Conservation (phyloP, 2,797 vertebrate species). For the Acanthis flammea region DNA sequence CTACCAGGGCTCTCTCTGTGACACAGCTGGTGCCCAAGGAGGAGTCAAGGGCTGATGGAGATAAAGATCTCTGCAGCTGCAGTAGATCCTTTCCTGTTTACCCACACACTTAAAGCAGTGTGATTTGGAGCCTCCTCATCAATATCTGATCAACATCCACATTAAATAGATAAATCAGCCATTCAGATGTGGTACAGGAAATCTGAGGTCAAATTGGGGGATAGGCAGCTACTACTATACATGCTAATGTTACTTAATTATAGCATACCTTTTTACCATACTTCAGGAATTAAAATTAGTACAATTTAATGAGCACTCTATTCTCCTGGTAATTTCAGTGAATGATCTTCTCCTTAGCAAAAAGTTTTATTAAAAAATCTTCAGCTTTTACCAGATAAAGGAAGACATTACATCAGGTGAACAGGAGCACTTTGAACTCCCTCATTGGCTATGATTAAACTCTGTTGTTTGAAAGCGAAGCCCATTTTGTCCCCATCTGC, state of each 20-base stretch:
- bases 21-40: background rate
- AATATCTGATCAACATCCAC: background rate
- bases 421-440: slow-evolving; percentile 31
- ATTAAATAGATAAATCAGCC: slow-evolving; percentile 13
- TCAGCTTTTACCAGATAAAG: slow-evolving; percentile 26
- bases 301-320: slow-evolving; percentile 8
- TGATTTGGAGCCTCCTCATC: background rate
- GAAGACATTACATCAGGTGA: slow-evolving; percentile 39
- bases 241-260: slow-evolving; percentile 56
- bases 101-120: background rate
- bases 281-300: slow-evolving; percentile 39
- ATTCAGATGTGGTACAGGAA: slow-evolving; percentile 2
- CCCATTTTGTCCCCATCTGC: background rate
- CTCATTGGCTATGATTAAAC: slow-evolving; percentile 55
- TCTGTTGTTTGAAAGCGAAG: slow-evolving; percentile 50
- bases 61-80: background rate
- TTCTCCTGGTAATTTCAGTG: slow-evolving; percentile 1
- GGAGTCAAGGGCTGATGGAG: background rate
- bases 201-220: background rate
- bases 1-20: background rate
- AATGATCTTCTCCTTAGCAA: slow-evolving; percentile 3
- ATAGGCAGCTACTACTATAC: slow-evolving; percentile 34
- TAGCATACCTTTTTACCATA: background rate
- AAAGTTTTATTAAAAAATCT: slow-evolving; percentile 37
- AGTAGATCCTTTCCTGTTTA: background rate